These are phyloP conservation scores for Asobara japonica DNA, from an alignment of 1,140 invertebrate genomes.

Conservation along the genomic window DNA sequence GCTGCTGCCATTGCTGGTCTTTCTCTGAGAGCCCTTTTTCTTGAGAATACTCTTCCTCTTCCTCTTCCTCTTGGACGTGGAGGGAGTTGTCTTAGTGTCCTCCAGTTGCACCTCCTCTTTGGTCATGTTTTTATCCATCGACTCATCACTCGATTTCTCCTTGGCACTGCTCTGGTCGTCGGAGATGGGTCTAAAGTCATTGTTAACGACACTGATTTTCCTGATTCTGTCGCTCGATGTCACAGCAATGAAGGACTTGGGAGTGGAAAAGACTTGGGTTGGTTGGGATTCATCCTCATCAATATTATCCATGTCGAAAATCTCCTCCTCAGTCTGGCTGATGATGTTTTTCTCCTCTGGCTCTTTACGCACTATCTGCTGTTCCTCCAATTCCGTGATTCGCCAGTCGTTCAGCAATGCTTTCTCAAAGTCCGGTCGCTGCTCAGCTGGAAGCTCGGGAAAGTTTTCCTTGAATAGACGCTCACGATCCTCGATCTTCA, in stretches of 20 bases:
- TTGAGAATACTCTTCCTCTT: constrained; percentile 82
- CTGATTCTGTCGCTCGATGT: constrained; percentile 59
- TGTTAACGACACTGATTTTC: constrained; percentile 67
- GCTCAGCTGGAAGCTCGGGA: constrained; percentile 59
- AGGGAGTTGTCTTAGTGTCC: constrained; percentile 48
- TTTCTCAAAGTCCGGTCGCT: constrained; percentile 60
- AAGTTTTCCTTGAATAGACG: constrained; percentile 64
- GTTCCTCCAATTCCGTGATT: constrained; percentile 54
- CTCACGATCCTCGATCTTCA: constrained; percentile 62
- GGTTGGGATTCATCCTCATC: constrained; percentile 64
- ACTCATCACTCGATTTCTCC: constrained; percentile 55
- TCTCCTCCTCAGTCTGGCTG: constrained; percentile 65
- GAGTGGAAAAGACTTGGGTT: constrained; percentile 44
- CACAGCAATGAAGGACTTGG: constrained; percentile 61
- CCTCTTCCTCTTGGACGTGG: constrained; percentile 75
- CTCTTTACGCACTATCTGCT: constrained; percentile 47
- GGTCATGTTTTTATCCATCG: constrained; percentile 52
- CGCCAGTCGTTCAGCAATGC: constrained; percentile 60
- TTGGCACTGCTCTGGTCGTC: constrained; percentile 49
- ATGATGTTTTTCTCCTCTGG: constrained; percentile 39
- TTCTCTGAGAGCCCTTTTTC: constrained; percentile 79
- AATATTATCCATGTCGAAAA: constrained; percentile 76
- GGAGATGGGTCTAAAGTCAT: constrained; percentile 71
- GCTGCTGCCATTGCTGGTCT: constrained; percentile 68
- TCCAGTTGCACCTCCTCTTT: constrained; percentile 57